Evolutionary conservation across 2,888 invertebrate genomes (phyloP).

Genomic region (Quadroppia sp.): DNA sequence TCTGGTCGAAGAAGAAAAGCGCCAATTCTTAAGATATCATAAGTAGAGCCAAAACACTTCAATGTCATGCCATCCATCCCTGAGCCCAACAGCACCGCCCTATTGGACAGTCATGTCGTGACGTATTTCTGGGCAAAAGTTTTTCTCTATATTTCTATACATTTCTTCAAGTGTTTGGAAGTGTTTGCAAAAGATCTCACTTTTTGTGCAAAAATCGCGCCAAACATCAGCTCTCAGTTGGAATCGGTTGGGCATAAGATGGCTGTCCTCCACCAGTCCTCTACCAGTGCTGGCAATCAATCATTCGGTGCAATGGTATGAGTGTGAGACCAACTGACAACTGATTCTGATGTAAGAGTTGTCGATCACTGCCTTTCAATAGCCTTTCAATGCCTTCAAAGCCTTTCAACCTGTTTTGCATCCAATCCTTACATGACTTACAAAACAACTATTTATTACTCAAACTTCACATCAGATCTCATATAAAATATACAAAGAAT

Average conservation of each 20-base stretch:
- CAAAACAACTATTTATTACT: background rate
- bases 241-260: constrained; percentile 13
- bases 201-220: constrained; percentile 4
- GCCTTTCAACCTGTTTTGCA: background rate
- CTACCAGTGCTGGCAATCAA: too few species aligned
- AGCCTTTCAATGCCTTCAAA: background rate
- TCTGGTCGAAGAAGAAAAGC: constrained; percentile 33
- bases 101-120: constrained; percentile 2
- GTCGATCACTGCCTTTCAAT: constrained; percentile 5
- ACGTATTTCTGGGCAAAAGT: constrained; percentile 32
- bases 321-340: too few species aligned
- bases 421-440: background rate
- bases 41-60: constrained; percentile 1
- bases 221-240: background rate
- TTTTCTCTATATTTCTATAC: constrained; percentile 4
- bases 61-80: constrained; percentile 2
- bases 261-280: background rate
- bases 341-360: background rate
- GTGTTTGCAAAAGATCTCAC: constrained; percentile 22
- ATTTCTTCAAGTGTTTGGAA: constrained; percentile 4
- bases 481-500: background rate
- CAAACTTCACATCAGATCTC: background rate
- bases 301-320: too few species aligned
- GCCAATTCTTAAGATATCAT: constrained; percentile 23
- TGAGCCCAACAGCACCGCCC: constrained; percentile 6